phyloP scores from a whole-genome alignment of 92 coral and sea anemone genomes.

The Pocillopora grandis region DNA sequence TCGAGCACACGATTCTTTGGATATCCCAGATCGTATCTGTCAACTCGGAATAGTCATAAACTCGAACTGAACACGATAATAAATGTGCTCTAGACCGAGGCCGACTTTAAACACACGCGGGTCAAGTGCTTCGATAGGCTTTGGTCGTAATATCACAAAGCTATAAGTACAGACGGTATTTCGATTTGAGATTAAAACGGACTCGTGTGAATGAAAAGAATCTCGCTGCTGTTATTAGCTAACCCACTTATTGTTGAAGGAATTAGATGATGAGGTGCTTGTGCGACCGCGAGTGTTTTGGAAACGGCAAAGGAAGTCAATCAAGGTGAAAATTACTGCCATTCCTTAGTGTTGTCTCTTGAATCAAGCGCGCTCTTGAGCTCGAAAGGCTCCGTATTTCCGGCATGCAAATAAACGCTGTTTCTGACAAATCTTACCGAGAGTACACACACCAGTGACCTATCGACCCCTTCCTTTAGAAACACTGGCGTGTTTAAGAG shows the following conservation, averaged over 20 bases:
- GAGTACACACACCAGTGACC: slow-evolving; percentile 78
- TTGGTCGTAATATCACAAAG: slow-evolving; percentile 11
- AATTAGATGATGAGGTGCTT: slow-evolving; percentile 28
- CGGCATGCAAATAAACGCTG: slow-evolving; percentile 79
- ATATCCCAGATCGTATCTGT: slow-evolving; percentile 43
- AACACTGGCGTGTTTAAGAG: slow-evolving; percentile 68
- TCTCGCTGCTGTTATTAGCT: slow-evolving; percentile 11
- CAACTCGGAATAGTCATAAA: slow-evolving; percentile 33
- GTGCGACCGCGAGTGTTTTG: slow-evolving; percentile 6
- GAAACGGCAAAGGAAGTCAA: slow-evolving; percentile 22
- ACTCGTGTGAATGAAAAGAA: slow-evolving; percentile 20
- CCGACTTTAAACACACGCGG: slow-evolving; percentile 18
- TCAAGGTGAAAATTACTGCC: slow-evolving; percentile 38
- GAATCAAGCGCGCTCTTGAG: slow-evolving; percentile 32
- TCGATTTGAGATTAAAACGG: slow-evolving; percentile 41
- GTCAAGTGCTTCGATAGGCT: slow-evolving; percentile 35
- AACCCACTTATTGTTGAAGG: slow-evolving; percentile 5
- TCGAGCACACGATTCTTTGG: slow-evolving; percentile 19
- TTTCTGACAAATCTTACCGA: slow-evolving; percentile 52
- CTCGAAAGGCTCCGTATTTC: slow-evolving; percentile 64
- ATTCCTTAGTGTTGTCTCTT: slow-evolving; percentile 58
- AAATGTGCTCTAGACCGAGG: slow-evolving; percentile 1
- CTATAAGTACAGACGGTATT: slow-evolving; percentile 30
- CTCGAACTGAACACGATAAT: slow-evolving; percentile 12
- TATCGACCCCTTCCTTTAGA: slow-evolving; percentile 76